Evolutionary conservation across 2,888 invertebrate genomes (phyloP).

Genomic region (Eilema griseolum): DNA sequence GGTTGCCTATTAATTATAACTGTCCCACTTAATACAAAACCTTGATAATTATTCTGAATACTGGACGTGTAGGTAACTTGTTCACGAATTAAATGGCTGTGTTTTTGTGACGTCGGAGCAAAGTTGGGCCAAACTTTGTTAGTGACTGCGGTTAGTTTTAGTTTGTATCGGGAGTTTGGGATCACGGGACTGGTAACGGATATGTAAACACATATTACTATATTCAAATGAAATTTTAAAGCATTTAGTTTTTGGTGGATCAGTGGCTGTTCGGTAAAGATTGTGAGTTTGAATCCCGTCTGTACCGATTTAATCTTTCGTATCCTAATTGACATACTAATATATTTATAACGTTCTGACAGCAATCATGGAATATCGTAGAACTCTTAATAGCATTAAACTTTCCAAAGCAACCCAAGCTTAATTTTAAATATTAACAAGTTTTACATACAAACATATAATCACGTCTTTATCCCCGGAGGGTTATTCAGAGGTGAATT

Average conservation of each 20-base stretch:
- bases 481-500: too few species aligned
- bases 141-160: conserved; percentile 33
- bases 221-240: too few species aligned
- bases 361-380: neutral
- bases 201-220: conserved; percentile 22
- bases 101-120: conserved; percentile 42
- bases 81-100: conserved; percentile 41
- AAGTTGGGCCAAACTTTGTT: conserved; percentile 30
- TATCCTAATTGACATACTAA: too few species aligned
- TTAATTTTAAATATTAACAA: neutral
- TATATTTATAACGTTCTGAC: conserved; percentile 3
- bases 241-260: too few species aligned
- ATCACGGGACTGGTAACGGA: conserved; percentile 14
- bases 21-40: conserved; percentile 54
- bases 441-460: too few species aligned
- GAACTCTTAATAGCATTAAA: neutral
- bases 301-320: too few species aligned
- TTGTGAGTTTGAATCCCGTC: too few species aligned
- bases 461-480: too few species aligned
- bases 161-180: conserved; percentile 28
- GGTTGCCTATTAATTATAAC: conserved; percentile 62
- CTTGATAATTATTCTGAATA: conserved; percentile 35
- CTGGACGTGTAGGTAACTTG: conserved; percentile 37
- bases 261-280: too few species aligned
- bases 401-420: neutral